These are phyloP conservation scores for Platorchestia sp. DNA, from an alignment of 1,140 invertebrate species.

Conservation along the genomic window DNA sequence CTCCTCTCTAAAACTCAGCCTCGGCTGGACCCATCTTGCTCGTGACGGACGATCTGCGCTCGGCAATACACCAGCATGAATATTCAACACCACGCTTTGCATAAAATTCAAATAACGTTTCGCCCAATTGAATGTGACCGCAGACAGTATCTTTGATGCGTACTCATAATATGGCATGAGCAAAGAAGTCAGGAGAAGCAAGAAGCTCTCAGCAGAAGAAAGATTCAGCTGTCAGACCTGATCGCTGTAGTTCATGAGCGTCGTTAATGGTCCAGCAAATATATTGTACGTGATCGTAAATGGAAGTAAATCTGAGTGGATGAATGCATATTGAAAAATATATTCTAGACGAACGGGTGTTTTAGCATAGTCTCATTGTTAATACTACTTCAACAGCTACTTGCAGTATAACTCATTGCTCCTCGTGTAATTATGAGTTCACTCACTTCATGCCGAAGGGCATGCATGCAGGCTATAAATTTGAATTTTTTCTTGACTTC, in stretches of 20 bases:
- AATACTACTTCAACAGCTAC: background rate
- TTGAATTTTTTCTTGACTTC: background rate
- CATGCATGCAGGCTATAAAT: background rate
- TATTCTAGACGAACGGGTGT: background rate
- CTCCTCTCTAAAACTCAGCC: background rate
- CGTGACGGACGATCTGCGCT: background rate
- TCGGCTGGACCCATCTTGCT: background rate
- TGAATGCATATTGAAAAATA: background rate
- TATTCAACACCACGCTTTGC: background rate
- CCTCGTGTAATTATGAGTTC: background rate
- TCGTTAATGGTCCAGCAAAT: background rate
- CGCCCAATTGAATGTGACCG: background rate
- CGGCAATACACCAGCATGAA: background rate
- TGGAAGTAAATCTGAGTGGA: background rate
- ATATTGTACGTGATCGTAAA: background rate
- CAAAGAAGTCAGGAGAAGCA: background rate
- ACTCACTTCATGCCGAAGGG: background rate
- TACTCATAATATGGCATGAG: background rate
- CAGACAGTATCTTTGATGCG: background rate
- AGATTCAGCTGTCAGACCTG: background rate
- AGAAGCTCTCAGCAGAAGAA: background rate
- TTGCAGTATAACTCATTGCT: background rate
- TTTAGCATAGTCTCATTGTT: background rate
- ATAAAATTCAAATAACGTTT: conserved; percentile 11
- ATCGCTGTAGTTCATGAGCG: background rate